Evolutionary conservation across 2,113 vertebrate species (phyloP).

Genomic region (Chauna torquata): DNA sequence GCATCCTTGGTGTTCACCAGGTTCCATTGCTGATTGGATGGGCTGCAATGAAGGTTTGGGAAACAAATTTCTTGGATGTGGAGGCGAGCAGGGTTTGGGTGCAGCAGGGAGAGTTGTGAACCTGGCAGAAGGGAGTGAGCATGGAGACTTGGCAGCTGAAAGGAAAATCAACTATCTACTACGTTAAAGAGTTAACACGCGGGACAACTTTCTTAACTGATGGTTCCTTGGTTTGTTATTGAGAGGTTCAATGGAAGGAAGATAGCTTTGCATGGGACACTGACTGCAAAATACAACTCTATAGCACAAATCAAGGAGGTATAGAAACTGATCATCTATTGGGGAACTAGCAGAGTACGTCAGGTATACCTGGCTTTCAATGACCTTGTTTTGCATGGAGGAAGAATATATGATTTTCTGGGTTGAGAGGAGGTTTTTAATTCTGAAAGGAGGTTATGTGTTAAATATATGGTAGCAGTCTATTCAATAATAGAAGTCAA

Average conservation of each 20-base stretch:
- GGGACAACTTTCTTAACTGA: neutral
- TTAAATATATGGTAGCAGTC: constrained; percentile 43
- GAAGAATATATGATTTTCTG: constrained; percentile 37
- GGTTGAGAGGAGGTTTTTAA: constrained; percentile 26
- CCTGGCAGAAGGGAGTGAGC: neutral
- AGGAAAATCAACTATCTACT: neutral
- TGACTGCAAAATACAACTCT: neutral
- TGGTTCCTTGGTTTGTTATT: neutral
- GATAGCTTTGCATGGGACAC: neutral
- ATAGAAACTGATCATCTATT: neutral
- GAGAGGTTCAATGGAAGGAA: neutral
- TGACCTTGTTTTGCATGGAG: constrained; percentile 26
- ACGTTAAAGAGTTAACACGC: too few species aligned
- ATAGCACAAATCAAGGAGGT: neutral
- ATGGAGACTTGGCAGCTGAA: neutral
- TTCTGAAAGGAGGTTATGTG: constrained; percentile 48
- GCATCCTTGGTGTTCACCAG: neutral
- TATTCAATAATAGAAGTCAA: constrained; percentile 40
- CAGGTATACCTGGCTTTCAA: neutral
- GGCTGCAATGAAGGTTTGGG: neutral
- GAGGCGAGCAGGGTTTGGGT: neutral
- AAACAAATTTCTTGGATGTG: neutral
- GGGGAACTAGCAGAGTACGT: neutral
- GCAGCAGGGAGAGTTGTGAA: neutral
- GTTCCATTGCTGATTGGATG: neutral